These are phyloP conservation scores for Nomada fabriciana DNA, from an alignment of 2,888 invertebrate genomes.

Conservation along the genomic window DNA sequence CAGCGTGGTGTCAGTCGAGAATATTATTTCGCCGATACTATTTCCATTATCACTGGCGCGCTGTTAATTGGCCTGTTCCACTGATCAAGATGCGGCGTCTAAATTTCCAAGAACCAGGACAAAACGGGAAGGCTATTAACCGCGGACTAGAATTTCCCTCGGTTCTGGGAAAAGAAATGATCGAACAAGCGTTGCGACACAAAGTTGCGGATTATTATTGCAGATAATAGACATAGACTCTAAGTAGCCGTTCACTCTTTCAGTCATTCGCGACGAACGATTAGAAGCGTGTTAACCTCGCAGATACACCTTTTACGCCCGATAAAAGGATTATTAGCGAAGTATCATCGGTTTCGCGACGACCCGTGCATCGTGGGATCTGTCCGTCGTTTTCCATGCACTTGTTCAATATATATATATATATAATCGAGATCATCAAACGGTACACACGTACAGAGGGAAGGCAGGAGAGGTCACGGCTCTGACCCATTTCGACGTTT, in stretches of 20 bases:
- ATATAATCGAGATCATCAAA: constrained; percentile 46
- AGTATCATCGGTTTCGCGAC: constrained; percentile 20
- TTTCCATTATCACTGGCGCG: background rate
- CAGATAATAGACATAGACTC: too few species aligned
- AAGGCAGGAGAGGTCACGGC: constrained; percentile 81
- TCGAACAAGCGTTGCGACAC: background rate
- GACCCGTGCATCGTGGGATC: constrained; percentile 10
- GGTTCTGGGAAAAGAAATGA: background rate
- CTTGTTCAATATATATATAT: background rate
- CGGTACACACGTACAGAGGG: constrained; percentile 44
- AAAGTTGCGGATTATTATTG: too few species aligned
- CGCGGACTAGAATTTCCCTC: background rate
- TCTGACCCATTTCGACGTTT: constrained; percentile 81
- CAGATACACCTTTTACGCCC: constrained; percentile 1
- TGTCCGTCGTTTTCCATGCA: constrained; percentile 27
- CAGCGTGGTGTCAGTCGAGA: too few species aligned
- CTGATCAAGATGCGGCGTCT: background rate
- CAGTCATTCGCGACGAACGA: background rate
- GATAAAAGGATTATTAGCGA: background rate
- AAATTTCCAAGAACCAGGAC: background rate
- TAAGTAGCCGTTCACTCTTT: background rate
- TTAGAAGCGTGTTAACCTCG: constrained; percentile 34
- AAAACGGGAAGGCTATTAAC: background rate
- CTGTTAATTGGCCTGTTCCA: background rate
- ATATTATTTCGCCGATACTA: too few species aligned